Evolutionary conservation across 2,888 invertebrate genomes (phyloP).

Genomic region (Phanerotoma sp.): DNA sequence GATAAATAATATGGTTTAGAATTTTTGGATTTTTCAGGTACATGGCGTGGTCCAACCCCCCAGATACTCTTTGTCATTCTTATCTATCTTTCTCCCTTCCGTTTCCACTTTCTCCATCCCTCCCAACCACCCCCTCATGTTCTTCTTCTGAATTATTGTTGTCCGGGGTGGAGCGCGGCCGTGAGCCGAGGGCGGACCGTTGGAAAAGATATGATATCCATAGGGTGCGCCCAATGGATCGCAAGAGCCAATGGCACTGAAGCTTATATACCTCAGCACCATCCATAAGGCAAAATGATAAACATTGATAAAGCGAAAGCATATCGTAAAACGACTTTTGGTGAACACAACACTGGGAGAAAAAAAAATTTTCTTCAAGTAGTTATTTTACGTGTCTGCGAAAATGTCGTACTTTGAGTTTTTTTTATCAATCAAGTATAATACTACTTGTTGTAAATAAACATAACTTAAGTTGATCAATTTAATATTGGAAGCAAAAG

Average conservation of each 20-base stretch:
- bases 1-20: too few relatives aligned
- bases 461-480: too few relatives aligned
- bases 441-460: too few relatives aligned
- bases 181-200: conserved; percentile 48
- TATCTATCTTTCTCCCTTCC: neutral
- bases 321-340: neutral
- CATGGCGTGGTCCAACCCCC: conserved; percentile 6
- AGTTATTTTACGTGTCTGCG: too few relatives aligned
- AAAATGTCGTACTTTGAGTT: too few relatives aligned
- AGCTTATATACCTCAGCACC: conserved; percentile 21
- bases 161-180: conserved; percentile 48
- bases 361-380: too few relatives aligned
- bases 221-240: conserved; percentile 28
- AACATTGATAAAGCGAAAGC: neutral
- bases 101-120: conserved; percentile 6
- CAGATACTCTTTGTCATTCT: neutral
- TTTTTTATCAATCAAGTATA: too few relatives aligned
- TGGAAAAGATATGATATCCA: conserved; percentile 51
- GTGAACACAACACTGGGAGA: neutral
- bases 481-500: too few relatives aligned
- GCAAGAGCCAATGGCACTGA: conserved; percentile 29
- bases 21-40: too few relatives aligned
- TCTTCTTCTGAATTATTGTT: conserved; percentile 43
- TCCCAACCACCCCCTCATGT: conserved; percentile 20
- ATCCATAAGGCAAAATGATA: conserved; percentile 25